Base-by-base conservation (phyloP, 2,113 vertebrate genomes). In the Centrocercus urophasianus region DNA sequence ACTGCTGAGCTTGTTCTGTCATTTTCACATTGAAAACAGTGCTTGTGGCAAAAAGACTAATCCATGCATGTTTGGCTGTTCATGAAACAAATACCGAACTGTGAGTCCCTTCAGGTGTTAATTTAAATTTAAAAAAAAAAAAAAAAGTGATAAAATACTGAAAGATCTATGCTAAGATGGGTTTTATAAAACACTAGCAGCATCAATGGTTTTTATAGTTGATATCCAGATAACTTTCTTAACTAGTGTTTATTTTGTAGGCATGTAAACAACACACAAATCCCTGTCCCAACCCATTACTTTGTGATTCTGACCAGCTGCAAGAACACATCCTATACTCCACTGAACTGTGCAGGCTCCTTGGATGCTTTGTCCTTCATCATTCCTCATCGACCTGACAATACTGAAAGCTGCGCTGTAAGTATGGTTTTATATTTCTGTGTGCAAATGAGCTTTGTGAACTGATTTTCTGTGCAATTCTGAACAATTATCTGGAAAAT, bases 221-320 rank as follows among this genome's bases (percentile, higher is more conserved):
- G n/a, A 6, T 76, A 22, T 63, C 69, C 42, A 75, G 43, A 52
- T 64, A 60, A 76, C 83, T 83, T 2, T 11, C 20, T 42, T 28
- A 54, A 90, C 60, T 52, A 60, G 50, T 50, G 36, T 94, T 96
- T 40, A 20, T 85, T 86, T 96, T 94, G 32, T 73, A 99, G 99
- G 75, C 87, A 98, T 3, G 65, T 97, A 54, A 56, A 10, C 11
- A 75, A 88, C 40, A 96, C 95, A 36, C 30, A 95, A 12, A 96
- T 98, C 65, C 98, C 97, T 13, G 87, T 98, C 54, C 99, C 99
- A 18, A 99, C 99, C 2, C 99, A 99, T 94, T 99, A 98, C 97
- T 99, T 98, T n/a, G 50, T 99, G 94, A 95, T 99, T 83, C 95
- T 99, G 95, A 99, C 98, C 10, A 99, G 98, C 74, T 99, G 99